These are phyloP conservation scores for Dicaeum eximium DNA, from an alignment of 2,113 vertebrate genomes.

Conservation along the genomic window DNA sequence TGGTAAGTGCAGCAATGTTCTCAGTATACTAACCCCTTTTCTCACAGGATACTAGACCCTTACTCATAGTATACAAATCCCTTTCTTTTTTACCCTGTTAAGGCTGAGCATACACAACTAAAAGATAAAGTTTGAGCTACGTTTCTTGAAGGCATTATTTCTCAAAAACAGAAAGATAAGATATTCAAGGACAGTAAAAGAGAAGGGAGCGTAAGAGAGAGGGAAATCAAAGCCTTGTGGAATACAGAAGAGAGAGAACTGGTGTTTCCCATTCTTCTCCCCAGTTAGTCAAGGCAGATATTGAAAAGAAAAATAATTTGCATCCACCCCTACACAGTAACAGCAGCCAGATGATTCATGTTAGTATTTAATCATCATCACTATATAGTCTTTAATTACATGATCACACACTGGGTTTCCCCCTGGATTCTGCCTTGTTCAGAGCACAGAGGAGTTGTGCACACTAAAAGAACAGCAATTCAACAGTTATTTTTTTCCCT, in stretches of 20 bases:
- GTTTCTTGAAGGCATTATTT: constrained; percentile 29
- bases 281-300: neutral
- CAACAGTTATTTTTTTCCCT: neutral
- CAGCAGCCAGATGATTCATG: neutral
- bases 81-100: neutral
- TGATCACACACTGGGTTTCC: neutral
- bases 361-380: constrained; percentile 13
- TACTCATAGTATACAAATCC: neutral
- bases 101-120: neutral
- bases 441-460: neutral
- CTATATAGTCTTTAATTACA: constrained; percentile 1
- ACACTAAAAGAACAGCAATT: neutral
- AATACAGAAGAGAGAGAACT: neutral
- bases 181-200: neutral
- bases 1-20: neutral
- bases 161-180: neutral
- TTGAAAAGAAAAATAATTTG: constrained; percentile 4
- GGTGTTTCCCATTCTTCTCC: neutral
- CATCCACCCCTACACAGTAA: neutral
- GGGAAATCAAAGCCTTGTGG: neutral
- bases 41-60: neutral
- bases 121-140: constrained; percentile 18
- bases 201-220: neutral
- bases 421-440: neutral
- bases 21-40: neutral